Percentiles rank a stretch among this genome's conserved stretches.
Evolutionary conservation across 2,113 vertebrate genomes (phyloP).

Genomic region (Nannospalax galili): DNA sequence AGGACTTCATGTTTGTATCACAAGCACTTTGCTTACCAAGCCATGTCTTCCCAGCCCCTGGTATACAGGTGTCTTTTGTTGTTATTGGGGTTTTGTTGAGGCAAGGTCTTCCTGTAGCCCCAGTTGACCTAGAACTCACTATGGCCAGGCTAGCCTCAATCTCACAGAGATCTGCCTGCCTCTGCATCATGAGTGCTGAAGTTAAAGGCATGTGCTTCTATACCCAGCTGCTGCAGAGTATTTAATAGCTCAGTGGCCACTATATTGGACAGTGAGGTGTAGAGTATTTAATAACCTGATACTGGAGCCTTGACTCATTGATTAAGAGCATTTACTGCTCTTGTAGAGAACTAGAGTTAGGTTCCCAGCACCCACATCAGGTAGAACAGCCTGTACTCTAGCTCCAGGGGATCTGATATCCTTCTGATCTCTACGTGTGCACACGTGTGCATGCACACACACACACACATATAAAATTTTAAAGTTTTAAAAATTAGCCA

Average conservation of each 20-base stretch:
- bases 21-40: neutral
- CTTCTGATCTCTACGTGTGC: neutral
- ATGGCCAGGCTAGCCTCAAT: no score
- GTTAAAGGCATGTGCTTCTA: no score
- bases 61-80: no score
- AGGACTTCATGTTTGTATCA: neutral
- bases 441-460: neutral
- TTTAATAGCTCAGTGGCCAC: neutral
- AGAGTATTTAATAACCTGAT: neutral
- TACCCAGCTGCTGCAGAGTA: no score
- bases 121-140: no score
- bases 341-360: neutral
- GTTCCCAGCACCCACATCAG: neutral
- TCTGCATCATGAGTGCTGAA: no score
- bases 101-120: no score
- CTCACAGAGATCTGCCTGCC: no score
- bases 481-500: no score
- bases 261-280: rapidly evolving
- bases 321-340: neutral
- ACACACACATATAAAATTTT: neutral
- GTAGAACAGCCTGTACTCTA: neutral
- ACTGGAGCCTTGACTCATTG: neutral
- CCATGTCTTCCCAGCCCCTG: neutral
- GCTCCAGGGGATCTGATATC: neutral
- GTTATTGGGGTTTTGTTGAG: no score